Evolutionary conservation across 2,113 vertebrate genomes (phyloP).

Genomic region (Lontra canadensis): DNA sequence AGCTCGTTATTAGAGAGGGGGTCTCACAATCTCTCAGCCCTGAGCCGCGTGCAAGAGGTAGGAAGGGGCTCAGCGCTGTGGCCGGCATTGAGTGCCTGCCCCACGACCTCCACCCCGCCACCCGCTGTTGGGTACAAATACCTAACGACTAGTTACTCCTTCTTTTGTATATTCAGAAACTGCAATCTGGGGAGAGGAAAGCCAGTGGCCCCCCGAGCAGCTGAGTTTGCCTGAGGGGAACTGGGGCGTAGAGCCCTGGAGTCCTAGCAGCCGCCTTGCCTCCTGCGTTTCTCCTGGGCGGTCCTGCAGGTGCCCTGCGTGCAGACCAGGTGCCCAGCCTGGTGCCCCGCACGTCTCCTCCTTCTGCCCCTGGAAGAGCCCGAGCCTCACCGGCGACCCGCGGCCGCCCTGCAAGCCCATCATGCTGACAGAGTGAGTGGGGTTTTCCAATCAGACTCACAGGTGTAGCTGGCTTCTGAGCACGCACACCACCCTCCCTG

Average conservation of each 20-base stretch:
- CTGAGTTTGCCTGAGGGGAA: neutral
- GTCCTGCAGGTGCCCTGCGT: accelerated
- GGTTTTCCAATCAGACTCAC: neutral
- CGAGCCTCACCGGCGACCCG: neutral
- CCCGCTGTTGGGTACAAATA: accelerated
- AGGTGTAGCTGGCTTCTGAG: neutral
- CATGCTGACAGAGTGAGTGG: slow-evolving; percentile 56
- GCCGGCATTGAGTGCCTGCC: neutral
- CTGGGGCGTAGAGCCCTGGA: neutral
- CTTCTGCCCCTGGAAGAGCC: neutral
- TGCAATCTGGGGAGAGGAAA: neutral
- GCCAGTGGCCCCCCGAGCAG: neutral
- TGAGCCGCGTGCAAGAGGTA: neutral
- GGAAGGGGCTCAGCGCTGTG: too few species aligned
- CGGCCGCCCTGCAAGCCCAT: accelerated
- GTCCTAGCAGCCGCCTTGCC: neutral
- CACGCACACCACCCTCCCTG: accelerated
- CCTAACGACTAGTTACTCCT: neutral
- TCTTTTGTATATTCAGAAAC: neutral
- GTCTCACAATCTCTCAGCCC: neutral
- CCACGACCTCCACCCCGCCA: accelerated
- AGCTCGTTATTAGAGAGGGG: neutral
- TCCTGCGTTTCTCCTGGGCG: neutral
- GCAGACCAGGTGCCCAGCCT: neutral
- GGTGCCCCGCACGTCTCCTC: neutral